Percentiles rank a stretch among this genome's conserved stretches.
phyloP scores from a whole-genome alignment of 2,113 vertebrate genomes.

The Callospermophilus lateralis region DNA sequence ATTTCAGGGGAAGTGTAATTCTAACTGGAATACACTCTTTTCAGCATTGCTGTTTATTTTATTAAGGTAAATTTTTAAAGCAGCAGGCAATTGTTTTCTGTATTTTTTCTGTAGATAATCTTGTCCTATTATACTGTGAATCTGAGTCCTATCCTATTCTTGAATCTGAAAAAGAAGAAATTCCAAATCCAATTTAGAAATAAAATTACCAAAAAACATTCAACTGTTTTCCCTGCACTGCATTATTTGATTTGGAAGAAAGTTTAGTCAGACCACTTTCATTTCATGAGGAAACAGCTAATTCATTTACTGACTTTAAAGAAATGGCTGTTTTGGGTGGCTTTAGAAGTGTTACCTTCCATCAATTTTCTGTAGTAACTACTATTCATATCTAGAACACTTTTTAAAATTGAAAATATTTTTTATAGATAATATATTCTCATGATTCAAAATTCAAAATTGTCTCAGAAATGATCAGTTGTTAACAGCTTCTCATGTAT shows the following conservation, averaged over 20 bases:
- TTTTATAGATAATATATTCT: conserved; percentile 34
- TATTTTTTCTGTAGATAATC: not conserved
- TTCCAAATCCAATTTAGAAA: conserved; percentile 60
- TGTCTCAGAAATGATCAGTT: not conserved
- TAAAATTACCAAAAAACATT: conserved; percentile 56
- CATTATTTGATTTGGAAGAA: conserved; percentile 50
- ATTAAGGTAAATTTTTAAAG: conserved; percentile 47
- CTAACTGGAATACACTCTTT: not conserved
- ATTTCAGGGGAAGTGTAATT: not conserved
- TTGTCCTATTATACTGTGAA: conserved; percentile 19
- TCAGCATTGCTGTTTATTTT: conserved; percentile 44
- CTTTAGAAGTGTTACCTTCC: not conserved
- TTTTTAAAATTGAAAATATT: not conserved
- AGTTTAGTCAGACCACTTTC: not conserved
- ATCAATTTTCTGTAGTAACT: not conserved
- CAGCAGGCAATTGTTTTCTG: not conserved
- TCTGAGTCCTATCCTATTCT: not conserved
- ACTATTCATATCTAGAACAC: not conserved
- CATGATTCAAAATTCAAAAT: conserved; percentile 42
- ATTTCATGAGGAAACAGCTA: conserved; percentile 60
- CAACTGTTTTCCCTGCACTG: not conserved
- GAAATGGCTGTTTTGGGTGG: not conserved
- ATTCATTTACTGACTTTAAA: not conserved
- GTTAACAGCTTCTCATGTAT: not conserved
- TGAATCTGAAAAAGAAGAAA: conserved; percentile 20